Conservation (phyloP, 2,113 vertebrate species). For the Bujurquina vittata region DNA sequence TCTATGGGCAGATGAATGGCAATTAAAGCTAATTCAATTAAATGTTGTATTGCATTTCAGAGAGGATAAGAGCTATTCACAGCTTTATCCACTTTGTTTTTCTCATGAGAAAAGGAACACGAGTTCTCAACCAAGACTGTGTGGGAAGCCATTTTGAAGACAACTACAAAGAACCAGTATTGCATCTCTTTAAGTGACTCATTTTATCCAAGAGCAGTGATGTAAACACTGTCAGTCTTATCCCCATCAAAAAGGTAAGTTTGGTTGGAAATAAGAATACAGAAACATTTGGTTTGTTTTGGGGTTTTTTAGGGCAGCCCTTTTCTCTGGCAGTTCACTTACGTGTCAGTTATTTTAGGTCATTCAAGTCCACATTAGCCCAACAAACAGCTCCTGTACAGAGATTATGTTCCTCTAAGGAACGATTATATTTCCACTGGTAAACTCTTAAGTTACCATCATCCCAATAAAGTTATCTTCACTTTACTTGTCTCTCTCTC, state of each 20-base stretch:
- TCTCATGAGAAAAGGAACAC: slow-evolving; percentile 56
- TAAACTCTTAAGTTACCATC: no score
- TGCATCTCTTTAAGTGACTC: slow-evolving; percentile 20
- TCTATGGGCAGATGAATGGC: slow-evolving; percentile 42
- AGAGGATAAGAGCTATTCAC: slow-evolving; percentile 19
- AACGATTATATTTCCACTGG: no score
- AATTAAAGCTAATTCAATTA: slow-evolving; percentile 69
- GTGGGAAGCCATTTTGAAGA: slow-evolving; percentile 40
- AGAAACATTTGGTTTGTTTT: background rate
- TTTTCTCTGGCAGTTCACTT: background rate
- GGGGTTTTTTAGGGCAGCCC: no score
- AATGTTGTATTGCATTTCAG: slow-evolving; percentile 54
- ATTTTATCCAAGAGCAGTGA: slow-evolving; percentile 7
- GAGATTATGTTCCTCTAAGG: background rate
- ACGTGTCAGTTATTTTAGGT: background rate
- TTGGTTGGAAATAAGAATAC: background rate
- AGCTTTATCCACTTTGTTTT: slow-evolving; percentile 23
- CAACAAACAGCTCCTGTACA: background rate
- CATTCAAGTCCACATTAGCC: background rate
- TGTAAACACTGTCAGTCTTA: slow-evolving; percentile 15
- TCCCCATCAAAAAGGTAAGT: background rate
- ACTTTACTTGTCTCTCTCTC: no score
- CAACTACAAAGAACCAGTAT: slow-evolving; percentile 31
- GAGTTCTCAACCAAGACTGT: slow-evolving; percentile 17
- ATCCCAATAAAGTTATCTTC: no score